phyloP scores from a whole-genome alignment of 2,113 vertebrate genomes.

The Phalacrocorax brasilianus region DNA sequence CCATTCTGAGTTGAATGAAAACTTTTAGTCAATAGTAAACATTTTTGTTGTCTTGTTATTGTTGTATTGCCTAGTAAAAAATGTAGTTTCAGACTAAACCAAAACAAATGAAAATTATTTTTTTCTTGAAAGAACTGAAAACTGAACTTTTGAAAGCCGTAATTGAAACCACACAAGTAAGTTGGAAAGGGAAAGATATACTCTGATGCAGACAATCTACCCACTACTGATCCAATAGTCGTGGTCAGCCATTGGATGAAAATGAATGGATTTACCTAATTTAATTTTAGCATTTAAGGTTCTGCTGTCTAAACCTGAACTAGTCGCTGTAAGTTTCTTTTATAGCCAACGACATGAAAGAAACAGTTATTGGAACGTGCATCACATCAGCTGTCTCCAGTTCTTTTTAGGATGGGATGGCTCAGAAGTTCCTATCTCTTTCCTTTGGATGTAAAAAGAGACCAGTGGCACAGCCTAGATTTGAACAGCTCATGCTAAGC shows the following conservation, averaged over 20 bases:
- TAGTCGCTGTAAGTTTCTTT: neutral
- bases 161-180: slow-evolving; percentile 28
- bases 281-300: neutral
- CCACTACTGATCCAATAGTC: neutral
- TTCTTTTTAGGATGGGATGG: neutral
- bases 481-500: neutral
- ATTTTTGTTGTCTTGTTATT: slow-evolving; percentile 37
- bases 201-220: neutral
- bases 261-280: neutral
- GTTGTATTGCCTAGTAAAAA: slow-evolving; percentile 15
- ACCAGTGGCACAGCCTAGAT: neutral
- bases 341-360: neutral
- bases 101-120: slow-evolving; percentile 30
- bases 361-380: fast-evolving
- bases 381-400: neutral
- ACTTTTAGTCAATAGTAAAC: slow-evolving; percentile 37
- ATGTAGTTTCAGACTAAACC: slow-evolving; percentile 10
- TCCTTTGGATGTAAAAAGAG: neutral
- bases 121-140: slow-evolving; percentile 26
- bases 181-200: neutral
- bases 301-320: neutral
- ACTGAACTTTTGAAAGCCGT: slow-evolving; percentile 14
- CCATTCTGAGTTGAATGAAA: slow-evolving; percentile 34
- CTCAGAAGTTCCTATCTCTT: neutral
- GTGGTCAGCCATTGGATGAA: neutral